These are phyloP conservation scores for Nibea coibor DNA, from an alignment of 2,113 vertebrate species.

Conservation along the genomic window DNA sequence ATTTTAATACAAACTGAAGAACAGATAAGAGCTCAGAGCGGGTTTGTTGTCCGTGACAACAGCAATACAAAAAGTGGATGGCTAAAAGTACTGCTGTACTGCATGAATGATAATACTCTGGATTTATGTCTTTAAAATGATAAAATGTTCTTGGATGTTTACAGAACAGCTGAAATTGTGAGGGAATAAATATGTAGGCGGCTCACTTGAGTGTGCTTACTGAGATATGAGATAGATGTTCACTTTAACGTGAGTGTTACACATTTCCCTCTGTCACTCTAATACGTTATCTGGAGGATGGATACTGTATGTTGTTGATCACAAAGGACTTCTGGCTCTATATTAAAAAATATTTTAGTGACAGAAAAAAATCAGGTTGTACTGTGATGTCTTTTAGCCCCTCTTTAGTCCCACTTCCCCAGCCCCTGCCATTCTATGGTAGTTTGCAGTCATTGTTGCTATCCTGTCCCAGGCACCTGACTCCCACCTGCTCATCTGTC, in stretches of 20 bases:
- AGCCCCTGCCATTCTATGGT: background rate
- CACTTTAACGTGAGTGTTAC: background rate
- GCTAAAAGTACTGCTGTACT: background rate
- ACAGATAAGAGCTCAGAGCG: constrained; percentile 20
- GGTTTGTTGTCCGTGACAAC: constrained; percentile 36
- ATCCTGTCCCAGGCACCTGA: background rate
- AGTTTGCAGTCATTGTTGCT: background rate
- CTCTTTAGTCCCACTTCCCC: background rate
- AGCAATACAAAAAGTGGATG: background rate
- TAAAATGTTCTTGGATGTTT: background rate
- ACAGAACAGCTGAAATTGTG: background rate
- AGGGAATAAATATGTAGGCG: constrained; percentile 5
- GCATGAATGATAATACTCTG: background rate
- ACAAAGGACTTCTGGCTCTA: background rate
- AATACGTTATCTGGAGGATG: constrained; percentile 26
- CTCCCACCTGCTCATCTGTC: background rate
- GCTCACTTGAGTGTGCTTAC: constrained; percentile 1
- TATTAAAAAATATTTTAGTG: background rate
- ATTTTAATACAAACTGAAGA: constrained; percentile 49
- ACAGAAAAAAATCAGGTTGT: background rate
- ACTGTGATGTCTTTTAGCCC: background rate
- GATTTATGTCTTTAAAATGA: constrained; percentile 20
- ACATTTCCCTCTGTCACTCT: constrained; percentile 11
- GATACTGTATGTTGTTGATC: background rate
- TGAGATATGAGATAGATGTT: constrained; percentile 26